These are phyloP conservation scores for Passer domesticus DNA, from an alignment of 2,113 vertebrate species.

Conservation along the genomic window DNA sequence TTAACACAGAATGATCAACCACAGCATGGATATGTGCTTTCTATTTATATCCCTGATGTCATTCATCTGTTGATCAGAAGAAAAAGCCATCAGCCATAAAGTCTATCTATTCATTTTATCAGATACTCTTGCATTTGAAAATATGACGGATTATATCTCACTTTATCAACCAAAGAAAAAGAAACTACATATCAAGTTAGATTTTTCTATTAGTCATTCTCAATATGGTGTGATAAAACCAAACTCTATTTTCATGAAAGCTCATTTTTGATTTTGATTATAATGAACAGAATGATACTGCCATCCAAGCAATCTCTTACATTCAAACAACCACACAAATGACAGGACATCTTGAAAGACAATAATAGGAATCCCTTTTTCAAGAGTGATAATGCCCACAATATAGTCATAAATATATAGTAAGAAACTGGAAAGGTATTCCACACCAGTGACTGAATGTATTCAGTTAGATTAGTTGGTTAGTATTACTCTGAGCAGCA, in stretches of 20 bases:
- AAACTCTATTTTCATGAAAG: not conserved
- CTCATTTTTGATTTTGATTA: not conserved
- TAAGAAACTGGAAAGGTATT: not conserved
- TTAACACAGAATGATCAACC: not conserved
- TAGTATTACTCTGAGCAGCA: not conserved
- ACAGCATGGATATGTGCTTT: not conserved
- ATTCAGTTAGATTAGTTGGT: not conserved
- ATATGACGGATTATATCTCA: not conserved
- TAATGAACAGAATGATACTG: not conserved
- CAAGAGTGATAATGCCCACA: not conserved
- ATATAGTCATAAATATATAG: not conserved
- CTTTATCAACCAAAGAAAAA: not conserved
- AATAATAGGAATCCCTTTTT: not conserved
- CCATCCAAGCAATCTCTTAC: not conserved
- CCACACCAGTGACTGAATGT: not conserved
- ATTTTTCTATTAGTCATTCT: not conserved
- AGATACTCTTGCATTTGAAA: not conserved
- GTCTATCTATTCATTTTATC: not conserved
- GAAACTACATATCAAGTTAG: not conserved
- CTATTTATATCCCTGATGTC: not conserved
- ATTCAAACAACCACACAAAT: not conserved
- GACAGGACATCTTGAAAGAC: not conserved
- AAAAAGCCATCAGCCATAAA: conserved; percentile 1
- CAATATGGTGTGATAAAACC: not conserved
- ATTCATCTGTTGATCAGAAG: conserved; percentile 22